phyloP scores from a whole-genome alignment of 2,888 invertebrate species.

The Uropetala carovei region DNA sequence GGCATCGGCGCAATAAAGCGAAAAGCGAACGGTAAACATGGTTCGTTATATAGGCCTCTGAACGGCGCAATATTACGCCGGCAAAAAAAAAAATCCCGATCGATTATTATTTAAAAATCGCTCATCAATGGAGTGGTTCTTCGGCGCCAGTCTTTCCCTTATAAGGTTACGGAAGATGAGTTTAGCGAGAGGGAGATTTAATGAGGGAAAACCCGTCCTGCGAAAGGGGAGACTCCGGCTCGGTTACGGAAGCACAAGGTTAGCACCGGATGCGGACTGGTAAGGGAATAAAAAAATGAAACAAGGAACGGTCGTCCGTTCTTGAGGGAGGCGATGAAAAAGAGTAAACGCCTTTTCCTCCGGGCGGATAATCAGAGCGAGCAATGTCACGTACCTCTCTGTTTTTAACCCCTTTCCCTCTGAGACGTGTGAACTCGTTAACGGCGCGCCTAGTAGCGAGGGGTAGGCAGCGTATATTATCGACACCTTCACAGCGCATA shows the following conservation, averaged over 20 bases:
- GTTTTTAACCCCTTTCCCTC: not conserved
- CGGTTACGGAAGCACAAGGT: conserved; percentile 23
- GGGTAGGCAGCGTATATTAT: conserved; percentile 7
- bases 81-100: conserved; percentile 16
- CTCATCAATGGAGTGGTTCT: conserved; percentile 43
- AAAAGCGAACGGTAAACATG: not conserved
- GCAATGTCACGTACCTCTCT: conserved; percentile 15
- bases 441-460: conserved; percentile 7
- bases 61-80: not conserved
- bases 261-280: conserved; percentile 13
- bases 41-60: not conserved
- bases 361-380: conserved; percentile 33
- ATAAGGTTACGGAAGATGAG: not conserved
- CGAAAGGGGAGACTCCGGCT: not conserved
- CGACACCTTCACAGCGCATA: conserved; percentile 13
- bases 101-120: conserved; percentile 39
- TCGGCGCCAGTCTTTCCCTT: conserved; percentile 11
- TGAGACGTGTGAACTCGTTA: conserved; percentile 18
- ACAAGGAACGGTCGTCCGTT: not conserved
- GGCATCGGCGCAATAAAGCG: not conserved
- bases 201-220: conserved; percentile 33
- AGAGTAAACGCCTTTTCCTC: not conserved
- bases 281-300: not conserved
- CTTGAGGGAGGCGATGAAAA: not conserved
- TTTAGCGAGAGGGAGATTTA: conserved; percentile 25